Conservation (phyloP, 2,113 vertebrate species). For the Lethenteron camtschaticum region DNA sequence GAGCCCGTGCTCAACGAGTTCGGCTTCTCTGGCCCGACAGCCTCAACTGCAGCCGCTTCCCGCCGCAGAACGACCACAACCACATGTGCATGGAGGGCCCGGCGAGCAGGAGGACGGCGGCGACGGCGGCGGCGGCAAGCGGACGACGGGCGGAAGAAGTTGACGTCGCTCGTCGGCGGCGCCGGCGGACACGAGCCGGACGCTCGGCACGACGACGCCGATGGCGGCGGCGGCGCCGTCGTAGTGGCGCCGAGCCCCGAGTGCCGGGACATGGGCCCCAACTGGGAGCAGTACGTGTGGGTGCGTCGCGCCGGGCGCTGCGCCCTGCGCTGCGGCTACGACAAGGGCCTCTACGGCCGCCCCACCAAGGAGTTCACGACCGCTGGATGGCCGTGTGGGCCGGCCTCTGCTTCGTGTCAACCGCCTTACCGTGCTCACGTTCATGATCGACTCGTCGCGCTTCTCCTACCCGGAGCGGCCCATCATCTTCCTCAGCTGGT, state of each 20-base stretch:
- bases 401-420: conserved; percentile 82
- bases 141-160: too few relatives aligned
- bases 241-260: conserved; percentile 30
- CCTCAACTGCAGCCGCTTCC: conserved; percentile 91
- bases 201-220: conserved; percentile 97
- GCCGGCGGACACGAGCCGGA: conserved; percentile 90
- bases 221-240: conserved; percentile 43
- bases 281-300: conserved; percentile 73
- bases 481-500: conserved; percentile 97
- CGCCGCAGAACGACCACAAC: conserved; percentile 90
- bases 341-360: conserved; percentile 65
- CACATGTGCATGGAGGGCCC: conserved; percentile 98
- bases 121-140: conserved; percentile 20
- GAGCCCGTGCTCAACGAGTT: conserved; percentile 84
- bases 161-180: conserved; percentile 24
- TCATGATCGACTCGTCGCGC: conserved; percentile 77
- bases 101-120: conserved; percentile 61
- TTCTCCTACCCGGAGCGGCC: conserved; percentile 92
- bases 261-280: conserved; percentile 46
- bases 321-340: conserved; percentile 71
- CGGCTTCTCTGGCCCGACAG: conserved; percentile 83
- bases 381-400: conserved; percentile 97
- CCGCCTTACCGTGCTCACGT: conserved; percentile 81
- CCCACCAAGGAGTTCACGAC: conserved; percentile 89
- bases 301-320: conserved; percentile 69